Evolutionary conservation across 2,113 vertebrate genomes (phyloP).

Genomic region (Cinclus cinclus): DNA sequence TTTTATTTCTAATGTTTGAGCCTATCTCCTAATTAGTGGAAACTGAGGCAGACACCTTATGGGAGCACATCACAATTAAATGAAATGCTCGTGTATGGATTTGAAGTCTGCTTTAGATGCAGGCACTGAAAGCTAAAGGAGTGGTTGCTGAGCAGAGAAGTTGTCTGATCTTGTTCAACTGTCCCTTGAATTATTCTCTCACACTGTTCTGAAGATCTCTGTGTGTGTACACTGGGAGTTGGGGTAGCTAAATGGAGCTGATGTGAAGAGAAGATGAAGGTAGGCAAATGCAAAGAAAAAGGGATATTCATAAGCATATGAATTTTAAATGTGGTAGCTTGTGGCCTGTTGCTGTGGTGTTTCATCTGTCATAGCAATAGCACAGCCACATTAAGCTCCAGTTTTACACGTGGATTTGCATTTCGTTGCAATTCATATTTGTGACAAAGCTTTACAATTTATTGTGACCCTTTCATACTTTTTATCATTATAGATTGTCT

Average conservation of each 20-base stretch:
- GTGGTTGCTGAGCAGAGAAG: background rate
- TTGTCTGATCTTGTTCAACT: background rate
- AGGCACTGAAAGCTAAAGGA: background rate
- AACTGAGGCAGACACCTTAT: background rate
- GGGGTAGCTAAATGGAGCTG: background rate
- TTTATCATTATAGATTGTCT: background rate
- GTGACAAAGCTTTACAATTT: background rate
- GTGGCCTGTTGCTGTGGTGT: background rate
- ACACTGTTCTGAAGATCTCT: background rate
- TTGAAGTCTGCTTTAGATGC: background rate
- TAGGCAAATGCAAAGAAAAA: background rate
- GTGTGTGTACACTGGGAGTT: background rate
- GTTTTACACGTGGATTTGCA: background rate
- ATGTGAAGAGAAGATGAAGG: background rate
- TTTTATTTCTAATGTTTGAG: background rate
- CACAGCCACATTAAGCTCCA: background rate
- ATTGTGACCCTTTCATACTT: background rate
- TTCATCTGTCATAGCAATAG: background rate
- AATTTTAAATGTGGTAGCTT: background rate
- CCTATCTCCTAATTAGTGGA: background rate
- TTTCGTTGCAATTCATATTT: background rate
- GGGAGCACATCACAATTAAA: background rate
- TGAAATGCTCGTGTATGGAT: background rate
- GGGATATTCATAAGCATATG: background rate
- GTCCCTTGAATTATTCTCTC: background rate